phyloP scores from a whole-genome alignment of 1,140 invertebrate species.

The Vollenhovia emeryi region DNA sequence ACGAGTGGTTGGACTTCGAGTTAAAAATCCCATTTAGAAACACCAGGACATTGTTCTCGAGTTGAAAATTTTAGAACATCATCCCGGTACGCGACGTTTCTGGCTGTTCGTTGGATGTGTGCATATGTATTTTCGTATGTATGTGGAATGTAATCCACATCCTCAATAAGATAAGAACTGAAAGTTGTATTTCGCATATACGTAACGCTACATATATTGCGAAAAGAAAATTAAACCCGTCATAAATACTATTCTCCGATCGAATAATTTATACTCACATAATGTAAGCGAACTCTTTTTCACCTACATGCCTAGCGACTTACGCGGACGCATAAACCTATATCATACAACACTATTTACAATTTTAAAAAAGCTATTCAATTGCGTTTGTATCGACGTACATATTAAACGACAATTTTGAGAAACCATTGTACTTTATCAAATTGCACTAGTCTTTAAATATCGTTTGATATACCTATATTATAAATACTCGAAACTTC shows the following conservation, averaged over 20 bases:
- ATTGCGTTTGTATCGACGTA: background rate
- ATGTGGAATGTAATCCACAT: background rate
- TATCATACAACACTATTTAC: background rate
- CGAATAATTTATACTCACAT: conserved; percentile 62
- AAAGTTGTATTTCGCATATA: background rate
- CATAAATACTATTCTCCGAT: background rate
- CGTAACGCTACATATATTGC: background rate
- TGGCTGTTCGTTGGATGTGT: background rate
- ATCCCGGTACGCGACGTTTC: background rate
- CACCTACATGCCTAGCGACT: background rate
- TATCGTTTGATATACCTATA: background rate
- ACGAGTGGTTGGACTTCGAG: background rate
- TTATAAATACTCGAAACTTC: background rate
- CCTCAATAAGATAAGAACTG: background rate
- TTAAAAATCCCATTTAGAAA: background rate
- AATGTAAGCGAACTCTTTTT: background rate
- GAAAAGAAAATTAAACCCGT: background rate
- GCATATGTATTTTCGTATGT: background rate
- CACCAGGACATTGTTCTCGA: background rate
- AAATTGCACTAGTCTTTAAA: background rate
- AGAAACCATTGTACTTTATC: background rate
- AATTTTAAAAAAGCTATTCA: background rate
- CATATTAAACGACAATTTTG: background rate
- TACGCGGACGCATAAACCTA: background rate
- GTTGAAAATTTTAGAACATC: conserved; percentile 10